phyloP scores from a whole-genome alignment of 2,113 vertebrate genomes.

The Drymodes brunneopygia region DNA sequence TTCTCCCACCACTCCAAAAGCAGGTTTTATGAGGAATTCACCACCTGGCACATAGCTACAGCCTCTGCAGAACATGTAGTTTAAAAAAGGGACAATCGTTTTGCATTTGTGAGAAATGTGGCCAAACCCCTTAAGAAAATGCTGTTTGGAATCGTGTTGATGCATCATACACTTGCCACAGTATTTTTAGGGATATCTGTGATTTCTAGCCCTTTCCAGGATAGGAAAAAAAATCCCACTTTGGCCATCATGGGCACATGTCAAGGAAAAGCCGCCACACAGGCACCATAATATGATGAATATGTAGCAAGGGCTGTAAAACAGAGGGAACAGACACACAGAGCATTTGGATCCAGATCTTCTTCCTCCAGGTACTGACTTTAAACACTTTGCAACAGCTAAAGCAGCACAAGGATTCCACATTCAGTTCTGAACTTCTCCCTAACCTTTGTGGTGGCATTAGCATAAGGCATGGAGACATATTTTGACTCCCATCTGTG shows the following conservation, averaged over 20 bases:
- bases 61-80: neutral
- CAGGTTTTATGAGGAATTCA: neutral
- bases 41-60: neutral
- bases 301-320: neutral
- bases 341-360: neutral
- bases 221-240: neutral
- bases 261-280: neutral
- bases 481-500: slow-evolving; percentile 68
- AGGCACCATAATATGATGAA: neutral
- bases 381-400: neutral
- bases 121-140: neutral
- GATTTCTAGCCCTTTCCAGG: neutral
- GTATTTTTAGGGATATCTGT: slow-evolving; percentile 9
- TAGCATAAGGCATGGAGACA: slow-evolving; percentile 63
- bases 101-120: neutral
- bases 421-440: slow-evolving; percentile 54
- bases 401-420: slow-evolving; percentile 44
- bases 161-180: neutral
- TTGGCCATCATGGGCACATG: neutral
- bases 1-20: neutral
- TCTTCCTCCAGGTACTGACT: neutral
- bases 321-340: neutral
- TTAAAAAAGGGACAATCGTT: neutral
- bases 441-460: slow-evolving; percentile 57
- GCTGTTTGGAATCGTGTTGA: neutral